A percentile compares a stretch with the other conserved stretches of the same genome.
These are phyloP conservation scores for Hippocampus comes DNA, from an alignment of 2,113 vertebrate genomes.

Conservation along the genomic window DNA sequence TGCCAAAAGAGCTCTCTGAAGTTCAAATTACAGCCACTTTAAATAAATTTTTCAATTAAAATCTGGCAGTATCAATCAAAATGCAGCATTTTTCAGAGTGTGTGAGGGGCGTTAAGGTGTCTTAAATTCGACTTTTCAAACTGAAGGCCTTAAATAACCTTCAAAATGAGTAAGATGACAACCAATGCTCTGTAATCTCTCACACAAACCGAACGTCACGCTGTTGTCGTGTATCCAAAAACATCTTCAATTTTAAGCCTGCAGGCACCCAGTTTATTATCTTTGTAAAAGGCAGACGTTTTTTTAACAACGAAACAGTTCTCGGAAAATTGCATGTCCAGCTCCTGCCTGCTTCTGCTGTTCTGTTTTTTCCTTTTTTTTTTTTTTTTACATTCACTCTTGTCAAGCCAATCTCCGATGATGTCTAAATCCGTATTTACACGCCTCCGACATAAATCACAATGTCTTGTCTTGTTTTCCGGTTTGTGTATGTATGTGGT, in stretches of 20 bases:
- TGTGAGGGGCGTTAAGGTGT: background rate
- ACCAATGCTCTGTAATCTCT: too few relatives aligned
- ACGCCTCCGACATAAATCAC: background rate
- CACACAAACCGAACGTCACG: too few relatives aligned
- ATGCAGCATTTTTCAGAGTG: background rate
- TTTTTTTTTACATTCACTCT: slow-evolving; percentile 22
- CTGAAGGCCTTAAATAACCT: background rate
- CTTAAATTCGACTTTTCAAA: background rate
- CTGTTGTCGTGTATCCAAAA: too few relatives aligned
- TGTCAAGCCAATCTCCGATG: slow-evolving; percentile 9
- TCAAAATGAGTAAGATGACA: background rate
- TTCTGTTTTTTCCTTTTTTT: slow-evolving; percentile 21
- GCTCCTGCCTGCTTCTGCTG: slow-evolving; percentile 30
- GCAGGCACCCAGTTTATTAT: background rate
- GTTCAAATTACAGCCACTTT: background rate
- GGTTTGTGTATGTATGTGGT: slow-evolving; percentile 34
- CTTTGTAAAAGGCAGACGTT: background rate
- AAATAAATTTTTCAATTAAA: background rate
- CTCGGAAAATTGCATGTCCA: slow-evolving; percentile 43
- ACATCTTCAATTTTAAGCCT: background rate
- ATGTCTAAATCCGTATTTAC: background rate
- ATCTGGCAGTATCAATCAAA: background rate
- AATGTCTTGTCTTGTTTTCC: background rate
- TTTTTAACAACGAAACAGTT: background rate
- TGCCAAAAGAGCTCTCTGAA: background rate